Conservation (phyloP, 2,888 invertebrate species). For the Odontomyia ornata region DNA sequence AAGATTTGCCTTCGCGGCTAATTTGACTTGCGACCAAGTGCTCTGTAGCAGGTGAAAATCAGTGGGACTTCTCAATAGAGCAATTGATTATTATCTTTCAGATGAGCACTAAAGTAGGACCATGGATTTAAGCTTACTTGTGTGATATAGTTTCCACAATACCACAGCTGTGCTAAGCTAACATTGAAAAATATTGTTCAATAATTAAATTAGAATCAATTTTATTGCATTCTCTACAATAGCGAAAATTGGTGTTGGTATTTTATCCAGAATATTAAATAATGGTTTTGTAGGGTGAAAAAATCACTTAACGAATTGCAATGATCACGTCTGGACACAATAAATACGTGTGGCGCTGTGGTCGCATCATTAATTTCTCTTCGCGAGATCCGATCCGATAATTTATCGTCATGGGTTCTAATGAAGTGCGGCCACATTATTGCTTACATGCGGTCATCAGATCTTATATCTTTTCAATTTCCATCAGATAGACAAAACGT, state of each 20-base stretch:
- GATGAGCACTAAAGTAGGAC: no score
- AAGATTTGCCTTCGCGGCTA: background rate
- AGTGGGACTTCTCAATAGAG: background rate
- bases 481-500: conserved; percentile 16
- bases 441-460: conserved; percentile 23
- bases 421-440: conserved; percentile 41
- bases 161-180: no score
- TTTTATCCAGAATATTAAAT: background rate
- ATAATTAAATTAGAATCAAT: no score
- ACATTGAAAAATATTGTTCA: no score
- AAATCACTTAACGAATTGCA: conserved; percentile 27
- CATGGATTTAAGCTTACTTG: no score
- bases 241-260: no score
- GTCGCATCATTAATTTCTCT: conserved; percentile 43
- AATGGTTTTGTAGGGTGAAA: background rate
- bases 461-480: conserved; percentile 28
- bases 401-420: conserved; percentile 41
- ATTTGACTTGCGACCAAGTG: conserved; percentile 32
- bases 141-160: no score
- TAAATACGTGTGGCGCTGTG: conserved; percentile 49
- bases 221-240: no score
- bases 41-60: conserved; percentile 26
- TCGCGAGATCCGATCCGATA: conserved; percentile 43
- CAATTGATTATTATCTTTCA: background rate
- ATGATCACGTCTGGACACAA: conserved; percentile 44